Base-by-base conservation (phyloP, 37 sponge, comb jelly and placozoan species). In the Eunapius fragilis region DNA sequence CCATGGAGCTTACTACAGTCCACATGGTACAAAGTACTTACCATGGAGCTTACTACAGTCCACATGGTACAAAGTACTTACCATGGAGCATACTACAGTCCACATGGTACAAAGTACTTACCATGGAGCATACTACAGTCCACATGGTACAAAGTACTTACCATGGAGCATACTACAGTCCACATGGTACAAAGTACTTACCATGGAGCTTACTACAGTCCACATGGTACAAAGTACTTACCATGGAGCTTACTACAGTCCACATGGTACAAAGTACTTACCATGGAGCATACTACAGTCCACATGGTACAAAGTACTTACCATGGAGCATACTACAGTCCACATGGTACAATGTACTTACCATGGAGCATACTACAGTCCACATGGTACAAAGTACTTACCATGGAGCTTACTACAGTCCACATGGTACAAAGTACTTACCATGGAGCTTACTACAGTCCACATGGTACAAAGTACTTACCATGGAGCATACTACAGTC, bases 11-110 rank as follows among this genome's bases (percentile, higher is more conserved):
- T 25, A 31, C 78, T 38, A 36, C 0, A 90, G 26, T 34, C 85
- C 41, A 23, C 97, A 71, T 9, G 92, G 69, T 5, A 69, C 68
- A 22, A 50, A 13, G 78, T 92, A 98, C 81, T 98, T 98, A 70
- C n/a, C n/a, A n/a, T n/a, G n/a, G n/a, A n/a, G n/a, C n/a, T n/a
- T 41, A 41, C 6, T 9, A 41, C 41, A 41, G 3, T 6, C 3
- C 41, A 41, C 41, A 41, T 41, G 41, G n/a, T n/a, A 41, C 41
- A 41, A 3, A 41, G 3, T 6, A 41, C 19, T 2, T 58, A 1
- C 1, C 58, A 58, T 58, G 7, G 6, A 58, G 7, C 7, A 19
- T 11, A 58, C 6, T 6, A 41, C 41, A 41, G 41, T 9, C 41
- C 41, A 41, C 6, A 25, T 75, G n/a, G n/a, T n/a, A n/a, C 68